These are phyloP conservation scores for Salvelinus fontinalis DNA, from an alignment of 2,113 vertebrate species.

Conservation along the genomic window DNA sequence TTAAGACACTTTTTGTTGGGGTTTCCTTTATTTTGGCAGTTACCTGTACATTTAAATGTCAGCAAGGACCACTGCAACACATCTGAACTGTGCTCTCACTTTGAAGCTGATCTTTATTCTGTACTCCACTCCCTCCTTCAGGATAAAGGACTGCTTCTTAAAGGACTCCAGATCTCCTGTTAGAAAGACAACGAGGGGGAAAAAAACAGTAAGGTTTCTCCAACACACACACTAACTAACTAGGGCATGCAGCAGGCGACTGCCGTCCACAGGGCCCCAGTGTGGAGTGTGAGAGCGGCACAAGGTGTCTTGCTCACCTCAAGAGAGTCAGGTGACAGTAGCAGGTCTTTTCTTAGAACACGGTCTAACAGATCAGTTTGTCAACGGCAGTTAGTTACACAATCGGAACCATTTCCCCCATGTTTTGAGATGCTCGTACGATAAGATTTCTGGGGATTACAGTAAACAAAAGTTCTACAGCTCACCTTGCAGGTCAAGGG, in stretches of 20 bases:
- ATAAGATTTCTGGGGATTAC: too few relatives aligned
- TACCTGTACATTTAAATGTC: too few relatives aligned
- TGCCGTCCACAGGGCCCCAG: neutral
- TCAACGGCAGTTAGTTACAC: neutral
- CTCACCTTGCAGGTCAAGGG: constrained; percentile 88
- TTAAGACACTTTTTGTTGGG: too few relatives aligned
- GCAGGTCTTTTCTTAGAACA: neutral
- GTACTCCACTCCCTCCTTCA: constrained; percentile 93
- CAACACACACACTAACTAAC: neutral
- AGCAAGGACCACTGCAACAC: neutral
- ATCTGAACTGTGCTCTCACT: constrained; percentile 70
- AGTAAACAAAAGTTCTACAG: neutral
- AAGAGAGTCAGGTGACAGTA: neutral
- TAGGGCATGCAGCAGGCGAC: neutral
- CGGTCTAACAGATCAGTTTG: neutral
- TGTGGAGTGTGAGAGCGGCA: neutral
- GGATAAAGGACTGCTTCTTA: constrained; percentile 85
- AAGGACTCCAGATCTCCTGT: constrained; percentile 87
- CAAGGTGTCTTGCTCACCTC: neutral
- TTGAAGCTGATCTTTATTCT: constrained; percentile 93
- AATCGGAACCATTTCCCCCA: neutral
- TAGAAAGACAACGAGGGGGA: neutral
- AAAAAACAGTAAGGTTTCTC: neutral
- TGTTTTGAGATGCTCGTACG: too few relatives aligned
- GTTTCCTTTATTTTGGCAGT: too few relatives aligned